A percentile compares a stretch with the other conserved stretches of the same genome.
These are phyloP conservation scores for Malacoraja senta DNA, from an alignment of 2,797 vertebrate genomes.

Conservation along the genomic window DNA sequence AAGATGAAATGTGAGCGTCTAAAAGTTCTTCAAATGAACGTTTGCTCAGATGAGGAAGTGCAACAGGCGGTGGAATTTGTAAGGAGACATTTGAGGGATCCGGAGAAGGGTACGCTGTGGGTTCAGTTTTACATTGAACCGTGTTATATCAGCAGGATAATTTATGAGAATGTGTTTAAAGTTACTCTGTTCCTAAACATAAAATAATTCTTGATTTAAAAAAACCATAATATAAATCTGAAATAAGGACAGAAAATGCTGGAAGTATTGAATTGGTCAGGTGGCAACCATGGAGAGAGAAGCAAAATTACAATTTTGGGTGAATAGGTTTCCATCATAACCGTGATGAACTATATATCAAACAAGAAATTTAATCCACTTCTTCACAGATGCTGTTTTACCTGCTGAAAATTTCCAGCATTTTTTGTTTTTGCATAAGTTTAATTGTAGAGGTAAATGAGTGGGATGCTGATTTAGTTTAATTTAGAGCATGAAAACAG, in stretches of 20 bases:
- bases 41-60: slow-evolving; percentile 76
- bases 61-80: slow-evolving; percentile 59
- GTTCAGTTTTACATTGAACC: neutral
- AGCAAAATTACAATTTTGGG: too few relatives aligned
- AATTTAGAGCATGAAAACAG: too few relatives aligned
- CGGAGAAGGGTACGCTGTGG: slow-evolving; percentile 56
- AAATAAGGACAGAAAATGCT: too few relatives aligned
- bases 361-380: too few relatives aligned
- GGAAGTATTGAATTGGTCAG: too few relatives aligned
- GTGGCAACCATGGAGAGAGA: too few relatives aligned
- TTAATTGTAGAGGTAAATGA: neutral
- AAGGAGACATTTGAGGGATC: slow-evolving; percentile 57
- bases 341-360: too few relatives aligned
- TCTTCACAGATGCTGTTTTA: too few relatives aligned
- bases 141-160: neutral
- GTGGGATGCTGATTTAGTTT: neutral
- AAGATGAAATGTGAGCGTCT: slow-evolving; percentile 65
- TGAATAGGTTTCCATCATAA: too few relatives aligned
- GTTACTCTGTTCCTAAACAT: neutral
- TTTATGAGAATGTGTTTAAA: neutral
- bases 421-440: neutral
- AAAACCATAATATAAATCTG: too few relatives aligned
- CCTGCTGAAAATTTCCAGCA: too few relatives aligned
- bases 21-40: slow-evolving; percentile 77
- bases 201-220: too few relatives aligned